These are phyloP conservation scores for Paraplagusia blochii DNA, from an alignment of 2,113 vertebrate species.

Conservation along the genomic window DNA sequence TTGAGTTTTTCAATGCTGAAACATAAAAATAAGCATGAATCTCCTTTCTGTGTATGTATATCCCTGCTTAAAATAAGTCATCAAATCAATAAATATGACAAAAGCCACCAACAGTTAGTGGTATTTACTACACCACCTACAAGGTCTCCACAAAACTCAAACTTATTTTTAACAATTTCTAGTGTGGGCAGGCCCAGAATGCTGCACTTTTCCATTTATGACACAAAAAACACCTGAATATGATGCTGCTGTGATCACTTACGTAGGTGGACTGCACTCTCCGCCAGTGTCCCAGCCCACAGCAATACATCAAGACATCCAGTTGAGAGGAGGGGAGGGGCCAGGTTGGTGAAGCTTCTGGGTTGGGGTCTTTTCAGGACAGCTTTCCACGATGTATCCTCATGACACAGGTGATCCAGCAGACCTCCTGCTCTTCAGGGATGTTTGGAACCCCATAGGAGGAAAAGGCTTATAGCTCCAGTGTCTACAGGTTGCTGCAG, in stretches of 20 bases:
- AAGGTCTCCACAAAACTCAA: too few relatives aligned
- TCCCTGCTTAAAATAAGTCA: too few relatives aligned
- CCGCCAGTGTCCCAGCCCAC: constrained; percentile 96
- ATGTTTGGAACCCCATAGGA: constrained; percentile 3
- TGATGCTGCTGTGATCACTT: constrained; percentile 74
- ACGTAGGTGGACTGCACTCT: constrained; percentile 95
- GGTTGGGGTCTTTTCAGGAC: constrained; percentile 49
- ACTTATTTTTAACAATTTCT: too few relatives aligned
- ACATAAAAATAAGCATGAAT: too few relatives aligned
- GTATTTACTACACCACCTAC: too few relatives aligned
- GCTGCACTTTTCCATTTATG: too few relatives aligned
- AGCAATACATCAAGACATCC: constrained; percentile 98
- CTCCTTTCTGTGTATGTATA: too few relatives aligned
- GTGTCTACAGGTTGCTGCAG: constrained; percentile 34
- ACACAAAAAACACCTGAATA: constrained; percentile 24
- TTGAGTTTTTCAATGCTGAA: too few relatives aligned
- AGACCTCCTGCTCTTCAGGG: constrained; percentile 22
- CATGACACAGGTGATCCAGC: constrained; percentile 52
- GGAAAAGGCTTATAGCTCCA: background rate
- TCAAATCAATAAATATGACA: too few relatives aligned
- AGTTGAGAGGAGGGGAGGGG: constrained; percentile 58
- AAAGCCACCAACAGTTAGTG: too few relatives aligned
- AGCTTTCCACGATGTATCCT: constrained; percentile 24
- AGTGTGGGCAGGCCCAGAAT: too few relatives aligned
- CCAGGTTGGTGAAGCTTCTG: constrained; percentile 48